Percentiles rank a stretch among this genome's conserved stretches.
These are phyloP conservation scores for Sterrhoptilus dennistouni DNA, from an alignment of 2,113 vertebrate species.

Conservation along the genomic window DNA sequence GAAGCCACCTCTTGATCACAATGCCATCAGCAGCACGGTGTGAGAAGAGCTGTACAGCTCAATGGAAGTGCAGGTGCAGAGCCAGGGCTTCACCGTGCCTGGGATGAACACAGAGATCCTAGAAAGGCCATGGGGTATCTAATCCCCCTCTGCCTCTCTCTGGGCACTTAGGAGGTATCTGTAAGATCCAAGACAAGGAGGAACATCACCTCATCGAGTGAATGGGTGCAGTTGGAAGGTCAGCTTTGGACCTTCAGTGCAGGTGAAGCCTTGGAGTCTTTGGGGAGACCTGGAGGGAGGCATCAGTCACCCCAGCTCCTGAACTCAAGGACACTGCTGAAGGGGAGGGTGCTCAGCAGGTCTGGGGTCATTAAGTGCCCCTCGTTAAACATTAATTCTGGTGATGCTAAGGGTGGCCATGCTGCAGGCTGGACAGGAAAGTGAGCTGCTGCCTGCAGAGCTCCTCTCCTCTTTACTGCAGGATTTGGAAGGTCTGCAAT, in stretches of 20 bases:
- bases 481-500: background rate
- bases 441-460: background rate
- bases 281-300: background rate
- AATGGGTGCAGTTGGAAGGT: background rate
- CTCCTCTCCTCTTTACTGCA: background rate
- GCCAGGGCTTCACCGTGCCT: background rate
- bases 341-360: background rate
- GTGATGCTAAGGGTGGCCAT: background rate
- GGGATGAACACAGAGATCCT: background rate
- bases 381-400: rapidly evolving
- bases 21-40: rapidly evolving
- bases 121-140: background rate
- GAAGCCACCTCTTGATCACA: background rate
- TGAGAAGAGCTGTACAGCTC: background rate
- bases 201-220: background rate
- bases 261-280: background rate
- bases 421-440: background rate
- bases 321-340: background rate
- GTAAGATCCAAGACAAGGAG: background rate
- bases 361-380: background rate
- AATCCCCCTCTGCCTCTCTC: background rate
- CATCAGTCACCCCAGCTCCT: background rate
- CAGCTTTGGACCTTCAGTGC: background rate
- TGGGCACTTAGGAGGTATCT: background rate
- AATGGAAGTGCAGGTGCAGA: background rate